Percentiles rank a stretch among this genome's conserved stretches.
These are phyloP conservation scores for Linurgus olivaceus DNA, from an alignment of 2,797 vertebrate species.

Conservation along the genomic window DNA sequence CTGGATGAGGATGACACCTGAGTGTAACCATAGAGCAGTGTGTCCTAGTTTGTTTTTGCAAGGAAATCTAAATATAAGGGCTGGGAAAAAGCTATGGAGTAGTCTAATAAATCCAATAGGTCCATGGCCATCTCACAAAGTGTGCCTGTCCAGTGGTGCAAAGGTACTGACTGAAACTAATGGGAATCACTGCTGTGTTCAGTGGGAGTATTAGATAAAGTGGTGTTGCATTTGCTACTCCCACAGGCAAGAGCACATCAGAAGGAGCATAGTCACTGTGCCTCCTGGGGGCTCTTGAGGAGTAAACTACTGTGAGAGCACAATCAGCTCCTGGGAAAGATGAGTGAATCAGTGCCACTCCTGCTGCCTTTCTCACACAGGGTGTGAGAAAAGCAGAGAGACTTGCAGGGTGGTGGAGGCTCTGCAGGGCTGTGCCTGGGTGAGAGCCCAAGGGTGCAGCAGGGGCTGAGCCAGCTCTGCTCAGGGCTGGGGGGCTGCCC, in stretches of 20 bases:
- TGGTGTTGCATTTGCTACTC: neutral
- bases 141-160: neutral
- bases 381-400: neutral
- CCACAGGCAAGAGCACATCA: neutral
- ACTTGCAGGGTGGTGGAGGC: neutral
- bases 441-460: neutral
- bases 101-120: neutral
- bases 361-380: neutral
- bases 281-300: neutral
- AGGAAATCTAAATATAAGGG: neutral
- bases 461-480: fast-evolving
- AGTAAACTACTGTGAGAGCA: neutral
- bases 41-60: neutral
- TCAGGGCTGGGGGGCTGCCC: neutral
- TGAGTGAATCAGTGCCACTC: neutral
- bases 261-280: neutral
- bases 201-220: neutral
- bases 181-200: neutral
- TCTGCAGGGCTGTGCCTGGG: fast-evolving
- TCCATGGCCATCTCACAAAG: neutral
- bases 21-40: neutral
- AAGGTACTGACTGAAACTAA: neutral
- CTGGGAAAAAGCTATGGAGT: neutral
- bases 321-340: neutral
- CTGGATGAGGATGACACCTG: neutral